Percentiles rank a stretch among this genome's conserved stretches.
Conservation (phyloP, 2,113 vertebrate genomes). For the Vicugna pacos region DNA sequence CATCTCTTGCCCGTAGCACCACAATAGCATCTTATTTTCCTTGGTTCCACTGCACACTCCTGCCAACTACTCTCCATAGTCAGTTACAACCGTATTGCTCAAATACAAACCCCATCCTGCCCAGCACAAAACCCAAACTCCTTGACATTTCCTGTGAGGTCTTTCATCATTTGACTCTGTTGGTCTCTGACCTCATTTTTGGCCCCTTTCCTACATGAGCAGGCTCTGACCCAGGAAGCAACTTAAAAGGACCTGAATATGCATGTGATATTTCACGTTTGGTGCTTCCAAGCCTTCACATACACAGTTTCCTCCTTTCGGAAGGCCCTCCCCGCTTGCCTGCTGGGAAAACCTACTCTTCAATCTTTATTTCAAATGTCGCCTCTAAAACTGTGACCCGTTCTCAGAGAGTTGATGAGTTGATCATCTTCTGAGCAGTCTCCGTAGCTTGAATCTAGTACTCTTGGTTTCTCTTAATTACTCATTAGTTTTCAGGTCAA, state of each 20-base stretch:
- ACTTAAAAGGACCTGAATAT: neutral
- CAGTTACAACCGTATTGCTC: neutral
- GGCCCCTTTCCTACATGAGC: neutral
- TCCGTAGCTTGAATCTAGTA: neutral
- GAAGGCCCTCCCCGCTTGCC: neutral
- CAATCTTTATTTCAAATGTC: constrained; percentile 42
- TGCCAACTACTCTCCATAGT: neutral
- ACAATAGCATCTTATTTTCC: neutral
- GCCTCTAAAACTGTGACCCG: neutral
- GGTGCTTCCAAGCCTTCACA: neutral
- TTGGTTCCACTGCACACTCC: neutral
- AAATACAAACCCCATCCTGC: neutral
- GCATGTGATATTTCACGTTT: neutral
- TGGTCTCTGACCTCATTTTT: neutral
- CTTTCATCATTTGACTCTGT: neutral
- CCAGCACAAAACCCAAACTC: neutral
- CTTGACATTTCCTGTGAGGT: neutral
- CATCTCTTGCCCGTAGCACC: neutral
- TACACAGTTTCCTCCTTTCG: neutral
- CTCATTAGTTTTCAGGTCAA: neutral
- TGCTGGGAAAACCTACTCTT: neutral
- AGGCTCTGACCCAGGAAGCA: neutral
- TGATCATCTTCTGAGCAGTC: neutral
- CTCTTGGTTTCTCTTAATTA: neutral
- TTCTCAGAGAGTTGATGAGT: neutral